Base-by-base conservation (phyloP, 2,113 vertebrate genomes). In the Neogale vison region DNA sequence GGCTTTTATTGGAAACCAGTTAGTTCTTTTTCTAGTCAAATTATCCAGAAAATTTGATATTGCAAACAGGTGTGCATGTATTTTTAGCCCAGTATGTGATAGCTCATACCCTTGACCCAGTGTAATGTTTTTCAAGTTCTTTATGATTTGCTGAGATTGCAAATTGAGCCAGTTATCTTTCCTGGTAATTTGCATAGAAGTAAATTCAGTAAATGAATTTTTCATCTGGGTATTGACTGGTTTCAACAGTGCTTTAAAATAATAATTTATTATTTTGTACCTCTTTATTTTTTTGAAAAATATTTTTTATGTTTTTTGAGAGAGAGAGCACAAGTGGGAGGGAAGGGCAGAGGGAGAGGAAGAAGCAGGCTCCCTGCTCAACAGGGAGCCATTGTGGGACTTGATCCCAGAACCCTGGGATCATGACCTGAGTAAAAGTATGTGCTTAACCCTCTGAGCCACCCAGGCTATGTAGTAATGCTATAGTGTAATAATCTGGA, bases 1-100 rank as follows among this genome's bases (percentile, higher is more conserved):
- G 83, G 31, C 17, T 76, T 50, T 85, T 87, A 87, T 95, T 29
- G 50, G 50, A 80, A 97, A 84, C 39, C 34, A 77, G 10, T 57
- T 10, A n/a, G 88, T 94, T 71, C 87, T 90, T 83, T 45, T 39
- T 88, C 26, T 96, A 83, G 74, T 94, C 57, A 71, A 36, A 83
- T 94, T 86, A 95, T 67, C 84, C 45, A 91, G 55, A 86, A 95
- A 95, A 91, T 91, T 74, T 96, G 96, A 88, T 96, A 47, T 83
- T 88, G 52, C 80, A 87, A 72, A 59, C 85, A 96, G 84, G 77
- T 97, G 74, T 82, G 34, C 2, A 8, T 97, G 36, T 97, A 97
- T 94, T 96, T 96, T 95, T 92, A 97, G 84, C 92, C 0, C 7
- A 79, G 26, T 47, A 50, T 96, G 20, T 95, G 95, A 67, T 96